Percentiles rank a stretch among this genome's conserved stretches.
Evolutionary conservation across 2,888 invertebrate species (phyloP).

Genomic region (Polydesmus complanatus): DNA sequence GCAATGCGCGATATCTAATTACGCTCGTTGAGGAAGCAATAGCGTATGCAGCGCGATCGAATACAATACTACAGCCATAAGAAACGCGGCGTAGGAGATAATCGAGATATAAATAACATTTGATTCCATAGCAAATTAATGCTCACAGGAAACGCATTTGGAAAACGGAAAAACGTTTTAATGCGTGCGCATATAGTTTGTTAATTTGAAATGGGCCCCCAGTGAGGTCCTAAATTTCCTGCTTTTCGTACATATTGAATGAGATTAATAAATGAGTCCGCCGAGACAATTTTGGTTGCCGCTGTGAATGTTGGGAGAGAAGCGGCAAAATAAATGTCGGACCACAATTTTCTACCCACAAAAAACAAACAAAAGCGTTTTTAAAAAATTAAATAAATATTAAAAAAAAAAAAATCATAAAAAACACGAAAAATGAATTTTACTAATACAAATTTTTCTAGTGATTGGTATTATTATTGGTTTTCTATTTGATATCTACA

Average conservation of each 20-base stretch:
- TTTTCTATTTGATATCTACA: too few species aligned
- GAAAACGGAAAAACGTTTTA: not conserved
- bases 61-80: not conserved
- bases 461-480: too few species aligned
- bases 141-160: not conserved
- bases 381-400: too few species aligned
- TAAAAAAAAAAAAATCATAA: too few species aligned
- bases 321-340: not conserved
- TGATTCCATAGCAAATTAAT: not conserved
- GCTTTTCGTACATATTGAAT: not conserved
- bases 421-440: too few species aligned
- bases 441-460: too few species aligned
- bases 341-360: too few species aligned
- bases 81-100: not conserved
- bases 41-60: not conserved
- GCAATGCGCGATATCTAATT: not conserved
- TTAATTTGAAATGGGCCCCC: not conserved
- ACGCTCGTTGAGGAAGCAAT: not conserved
- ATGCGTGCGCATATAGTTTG: not conserved
- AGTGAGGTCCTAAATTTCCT: not conserved
- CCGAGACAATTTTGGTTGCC: not conserved
- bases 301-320: not conserved
- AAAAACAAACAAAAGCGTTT: too few species aligned
- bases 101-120: not conserved
- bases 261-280: not conserved